A percentile compares a stretch with the other conserved stretches of the same genome.
These are phyloP conservation scores for Ammodramus savannarum DNA, from an alignment of 2,113 vertebrate genomes.

Conservation along the genomic window DNA sequence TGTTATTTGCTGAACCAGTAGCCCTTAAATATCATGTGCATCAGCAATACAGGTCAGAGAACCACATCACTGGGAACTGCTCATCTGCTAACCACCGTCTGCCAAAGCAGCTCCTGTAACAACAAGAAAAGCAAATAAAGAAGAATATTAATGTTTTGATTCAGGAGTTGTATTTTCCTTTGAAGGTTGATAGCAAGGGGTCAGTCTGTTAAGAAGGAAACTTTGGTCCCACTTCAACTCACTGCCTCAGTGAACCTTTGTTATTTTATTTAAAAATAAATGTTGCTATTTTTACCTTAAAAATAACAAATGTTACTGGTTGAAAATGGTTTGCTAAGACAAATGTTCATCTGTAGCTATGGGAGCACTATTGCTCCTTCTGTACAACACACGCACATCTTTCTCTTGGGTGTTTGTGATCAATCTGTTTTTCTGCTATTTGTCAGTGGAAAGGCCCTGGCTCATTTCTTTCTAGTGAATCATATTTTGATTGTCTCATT, in stretches of 20 bases:
- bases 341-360: not conserved
- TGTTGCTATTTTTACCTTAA: not conserved
- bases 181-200: not conserved
- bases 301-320: not conserved
- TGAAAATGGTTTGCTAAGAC: not conserved
- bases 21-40: not conserved
- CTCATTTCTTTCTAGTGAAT: slow-evolving; percentile 31
- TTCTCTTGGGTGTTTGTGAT: not conserved
- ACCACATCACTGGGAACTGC: not conserved
- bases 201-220: not conserved
- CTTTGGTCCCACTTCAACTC: not conserved
- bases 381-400: not conserved
- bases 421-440: not conserved
- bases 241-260: not conserved
- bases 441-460: slow-evolving; percentile 4
- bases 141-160: not conserved
- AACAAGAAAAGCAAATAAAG: not conserved
- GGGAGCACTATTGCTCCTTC: not conserved
- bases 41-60: not conserved
- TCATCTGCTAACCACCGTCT: not conserved
- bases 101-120: not conserved
- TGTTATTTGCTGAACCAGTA: not conserved
- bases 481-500: slow-evolving; percentile 9
- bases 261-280: not conserved
- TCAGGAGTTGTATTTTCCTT: not conserved